Conservation (phyloP, 2,113 vertebrate genomes). For the Neoarius graeffei region DNA sequence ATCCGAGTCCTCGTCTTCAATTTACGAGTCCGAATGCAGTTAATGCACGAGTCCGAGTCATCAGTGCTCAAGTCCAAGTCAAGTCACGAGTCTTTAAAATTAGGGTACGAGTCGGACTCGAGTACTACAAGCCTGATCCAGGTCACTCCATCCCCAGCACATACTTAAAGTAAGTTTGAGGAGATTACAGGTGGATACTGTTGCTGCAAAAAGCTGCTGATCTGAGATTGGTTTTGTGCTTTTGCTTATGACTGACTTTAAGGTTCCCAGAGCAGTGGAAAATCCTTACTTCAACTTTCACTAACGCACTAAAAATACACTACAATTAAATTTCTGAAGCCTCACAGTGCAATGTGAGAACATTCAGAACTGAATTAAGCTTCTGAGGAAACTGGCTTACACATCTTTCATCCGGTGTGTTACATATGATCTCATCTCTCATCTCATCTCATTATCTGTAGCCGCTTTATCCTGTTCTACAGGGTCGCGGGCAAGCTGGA, state of each 20-base stretch:
- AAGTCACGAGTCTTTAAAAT: too few species aligned
- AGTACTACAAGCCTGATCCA: neutral
- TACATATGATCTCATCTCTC: neutral
- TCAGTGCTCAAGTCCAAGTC: too few species aligned
- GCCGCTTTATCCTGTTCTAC: too few species aligned
- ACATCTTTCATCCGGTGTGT: slow-evolving; percentile 3
- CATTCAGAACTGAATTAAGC: slow-evolving; percentile 9
- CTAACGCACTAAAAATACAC: neutral
- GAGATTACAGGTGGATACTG: neutral
- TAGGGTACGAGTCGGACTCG: too few species aligned
- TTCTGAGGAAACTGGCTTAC: neutral
- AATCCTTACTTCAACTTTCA: neutral
- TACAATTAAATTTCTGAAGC: slow-evolving; percentile 9
- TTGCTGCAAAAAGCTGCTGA: neutral
- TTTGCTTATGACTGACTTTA: neutral
- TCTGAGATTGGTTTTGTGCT: neutral
- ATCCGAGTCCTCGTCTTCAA: too few species aligned
- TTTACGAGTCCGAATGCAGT: too few species aligned
- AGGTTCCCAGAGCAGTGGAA: neutral
- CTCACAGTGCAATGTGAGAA: slow-evolving; percentile 24
- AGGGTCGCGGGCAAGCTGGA: too few species aligned
- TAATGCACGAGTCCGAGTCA: too few species aligned
- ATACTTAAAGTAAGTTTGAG: neutral
- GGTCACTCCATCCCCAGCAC: neutral
- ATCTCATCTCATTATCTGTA: too few species aligned